phyloP scores from a whole-genome alignment of 1,140 invertebrate genomes.

The Leptinotarsa undecemlineata region DNA sequence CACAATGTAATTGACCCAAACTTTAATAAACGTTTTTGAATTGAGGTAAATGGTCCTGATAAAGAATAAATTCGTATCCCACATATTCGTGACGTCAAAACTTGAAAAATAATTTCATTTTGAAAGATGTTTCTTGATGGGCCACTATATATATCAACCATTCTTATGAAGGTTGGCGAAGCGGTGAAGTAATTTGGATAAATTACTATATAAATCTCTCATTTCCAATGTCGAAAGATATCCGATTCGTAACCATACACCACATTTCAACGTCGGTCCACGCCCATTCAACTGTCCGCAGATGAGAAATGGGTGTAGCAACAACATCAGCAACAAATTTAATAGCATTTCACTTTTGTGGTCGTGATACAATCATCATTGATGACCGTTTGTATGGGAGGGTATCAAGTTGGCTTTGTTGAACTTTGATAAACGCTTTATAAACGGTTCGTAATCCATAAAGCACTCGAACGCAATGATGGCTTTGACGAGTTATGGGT shows the following conservation, averaged over 20 bases:
- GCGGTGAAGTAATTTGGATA: too few relatives aligned
- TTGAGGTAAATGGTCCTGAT: too few relatives aligned
- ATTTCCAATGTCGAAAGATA: background rate
- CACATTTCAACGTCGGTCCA: background rate
- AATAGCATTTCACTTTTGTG: constrained; percentile 4
- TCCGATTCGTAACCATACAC: background rate
- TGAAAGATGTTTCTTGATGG: too few relatives aligned
- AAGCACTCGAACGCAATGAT: background rate
- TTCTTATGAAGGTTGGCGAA: too few relatives aligned
- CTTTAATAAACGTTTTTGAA: too few relatives aligned
- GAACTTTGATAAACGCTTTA: constrained; percentile 6
- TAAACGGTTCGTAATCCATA: background rate
- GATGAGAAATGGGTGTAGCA: background rate
- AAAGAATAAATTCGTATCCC: too few relatives aligned
- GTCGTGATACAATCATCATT: constrained; percentile 3
- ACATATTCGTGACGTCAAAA: too few relatives aligned
- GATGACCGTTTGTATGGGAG: constrained; percentile 5
- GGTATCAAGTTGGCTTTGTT: constrained; percentile 5
- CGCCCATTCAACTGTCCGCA: background rate
- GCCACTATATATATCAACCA: too few relatives aligned
- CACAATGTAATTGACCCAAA: too few relatives aligned
- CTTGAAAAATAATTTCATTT: too few relatives aligned
- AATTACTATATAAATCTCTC: background rate
- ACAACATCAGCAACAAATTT: background rate
- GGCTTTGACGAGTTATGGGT: too few relatives aligned